Evolutionary conservation across 2,888 invertebrate species (phyloP).

Genomic region (Megaustenia siamemsis): DNA sequence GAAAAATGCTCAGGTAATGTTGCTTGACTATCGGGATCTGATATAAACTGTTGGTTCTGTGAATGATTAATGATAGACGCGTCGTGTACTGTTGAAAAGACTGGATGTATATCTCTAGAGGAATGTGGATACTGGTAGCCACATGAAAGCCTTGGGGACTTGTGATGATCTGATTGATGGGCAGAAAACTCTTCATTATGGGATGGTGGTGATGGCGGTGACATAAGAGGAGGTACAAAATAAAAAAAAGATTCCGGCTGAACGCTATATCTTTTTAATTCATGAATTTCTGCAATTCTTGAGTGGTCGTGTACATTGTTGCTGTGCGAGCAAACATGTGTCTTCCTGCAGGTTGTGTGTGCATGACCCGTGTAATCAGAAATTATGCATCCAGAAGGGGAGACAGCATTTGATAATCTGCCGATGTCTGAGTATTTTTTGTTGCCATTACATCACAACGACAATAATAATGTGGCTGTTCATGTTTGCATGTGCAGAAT

Average conservation of each 20-base stretch:
- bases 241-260: constrained; percentile 6
- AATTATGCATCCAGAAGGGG: neutral
- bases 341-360: neutral
- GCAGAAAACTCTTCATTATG: neutral
- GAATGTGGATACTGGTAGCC: neutral
- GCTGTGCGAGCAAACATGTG: too few relatives aligned
- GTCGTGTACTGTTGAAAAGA: neutral
- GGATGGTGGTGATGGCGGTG: constrained; percentile 17
- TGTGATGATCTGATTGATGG: neutral
- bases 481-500: neutral
- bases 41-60: neutral
- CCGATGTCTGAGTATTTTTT: neutral
- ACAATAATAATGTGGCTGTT: neutral
- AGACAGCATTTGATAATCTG: neutral
- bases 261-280: constrained; percentile 22
- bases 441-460: neutral
- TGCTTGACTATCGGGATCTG: neutral
- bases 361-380: neutral
- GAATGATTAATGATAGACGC: neutral
- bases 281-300: neutral
- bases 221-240: neutral
- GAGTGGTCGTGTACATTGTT: neutral
- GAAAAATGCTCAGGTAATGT: neutral
- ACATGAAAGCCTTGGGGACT: neutral
- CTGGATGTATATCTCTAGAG: neutral